phyloP scores from a whole-genome alignment of 2,888 invertebrate genomes.

The Oligia latruncula region DNA sequence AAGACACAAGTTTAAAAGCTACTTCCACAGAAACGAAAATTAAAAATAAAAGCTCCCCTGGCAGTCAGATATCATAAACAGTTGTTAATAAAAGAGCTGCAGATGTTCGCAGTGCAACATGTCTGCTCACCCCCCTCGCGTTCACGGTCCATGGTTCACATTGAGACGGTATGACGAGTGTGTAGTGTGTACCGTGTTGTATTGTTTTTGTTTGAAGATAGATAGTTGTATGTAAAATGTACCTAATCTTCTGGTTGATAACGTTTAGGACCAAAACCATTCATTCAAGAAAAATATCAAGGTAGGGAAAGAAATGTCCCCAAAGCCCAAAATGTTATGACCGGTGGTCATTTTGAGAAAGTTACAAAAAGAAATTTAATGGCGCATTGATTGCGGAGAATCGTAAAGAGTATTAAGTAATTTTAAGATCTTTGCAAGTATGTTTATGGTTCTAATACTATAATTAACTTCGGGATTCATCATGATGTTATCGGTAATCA shows the following conservation, averaged over 20 bases:
- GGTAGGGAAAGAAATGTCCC: neutral
- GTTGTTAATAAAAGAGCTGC: conserved; percentile 70
- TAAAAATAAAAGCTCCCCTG: conserved; percentile 58
- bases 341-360: neutral
- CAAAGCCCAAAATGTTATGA: neutral
- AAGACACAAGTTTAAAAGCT: conserved; percentile 4
- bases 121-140: conserved; percentile 57
- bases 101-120: conserved; percentile 63
- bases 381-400: neutral
- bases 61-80: conserved; percentile 61
- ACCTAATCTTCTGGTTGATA: neutral
- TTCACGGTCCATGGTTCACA: conserved; percentile 59
- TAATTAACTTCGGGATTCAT: neutral
- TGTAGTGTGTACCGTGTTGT: conserved; percentile 23
- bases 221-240: neutral
- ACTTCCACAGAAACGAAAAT: conserved; percentile 34
- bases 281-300: neutral
- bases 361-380: neutral
- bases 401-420: neutral
- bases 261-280: neutral
- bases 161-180: conserved; percentile 44
- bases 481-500: neutral
- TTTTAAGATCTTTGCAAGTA: too few species aligned
- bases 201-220: conserved; percentile 29
- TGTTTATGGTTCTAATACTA: neutral